Percentiles rank a stretch among this genome's conserved stretches.
These are phyloP conservation scores for Pyrocoelia pectoralis DNA, from an alignment of 2,888 invertebrate species.

Conservation along the genomic window DNA sequence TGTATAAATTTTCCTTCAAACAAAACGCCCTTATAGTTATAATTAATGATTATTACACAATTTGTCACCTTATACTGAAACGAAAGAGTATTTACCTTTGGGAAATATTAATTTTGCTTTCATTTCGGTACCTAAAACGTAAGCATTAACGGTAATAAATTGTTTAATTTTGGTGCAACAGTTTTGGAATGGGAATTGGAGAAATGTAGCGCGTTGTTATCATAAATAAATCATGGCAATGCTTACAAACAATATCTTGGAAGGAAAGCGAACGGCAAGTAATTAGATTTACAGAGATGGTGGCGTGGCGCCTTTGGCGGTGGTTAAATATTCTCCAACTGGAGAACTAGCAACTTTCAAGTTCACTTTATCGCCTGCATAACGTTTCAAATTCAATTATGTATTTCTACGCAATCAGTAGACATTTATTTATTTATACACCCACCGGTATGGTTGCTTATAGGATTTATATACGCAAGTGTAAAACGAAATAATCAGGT, in stretches of 20 bases:
- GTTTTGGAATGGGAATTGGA: constrained; percentile 25
- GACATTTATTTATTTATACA: constrained; percentile 43
- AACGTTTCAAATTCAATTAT: constrained; percentile 42
- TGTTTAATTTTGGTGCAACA: constrained; percentile 35
- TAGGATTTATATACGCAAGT: constrained; percentile 26
- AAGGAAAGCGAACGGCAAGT: constrained; percentile 35
- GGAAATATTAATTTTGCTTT: constrained; percentile 8
- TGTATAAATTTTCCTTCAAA: no score
- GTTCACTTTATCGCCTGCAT: constrained; percentile 37
- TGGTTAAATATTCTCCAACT: constrained; percentile 37
- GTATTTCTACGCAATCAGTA: constrained; percentile 42
- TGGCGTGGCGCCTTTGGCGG: constrained; percentile 33
- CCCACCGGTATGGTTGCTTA: constrained; percentile 23
- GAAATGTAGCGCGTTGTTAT: constrained; percentile 33
- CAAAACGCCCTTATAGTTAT: no score
- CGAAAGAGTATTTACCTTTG: not conserved
- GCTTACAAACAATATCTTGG: constrained; percentile 43
- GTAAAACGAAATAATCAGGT: constrained; percentile 13
- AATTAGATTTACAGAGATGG: constrained; percentile 36
- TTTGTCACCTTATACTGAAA: no score
- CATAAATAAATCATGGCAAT: constrained; percentile 42
- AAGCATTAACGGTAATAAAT: constrained; percentile 24
- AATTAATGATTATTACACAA: no score
- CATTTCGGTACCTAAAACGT: constrained; percentile 3
- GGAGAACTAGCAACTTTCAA: constrained; percentile 34